Evolutionary conservation across 2,113 vertebrate genomes (phyloP), one percentile per base, ranked within the genome.

Genomic region (Xyliphius kryptos): DNA sequence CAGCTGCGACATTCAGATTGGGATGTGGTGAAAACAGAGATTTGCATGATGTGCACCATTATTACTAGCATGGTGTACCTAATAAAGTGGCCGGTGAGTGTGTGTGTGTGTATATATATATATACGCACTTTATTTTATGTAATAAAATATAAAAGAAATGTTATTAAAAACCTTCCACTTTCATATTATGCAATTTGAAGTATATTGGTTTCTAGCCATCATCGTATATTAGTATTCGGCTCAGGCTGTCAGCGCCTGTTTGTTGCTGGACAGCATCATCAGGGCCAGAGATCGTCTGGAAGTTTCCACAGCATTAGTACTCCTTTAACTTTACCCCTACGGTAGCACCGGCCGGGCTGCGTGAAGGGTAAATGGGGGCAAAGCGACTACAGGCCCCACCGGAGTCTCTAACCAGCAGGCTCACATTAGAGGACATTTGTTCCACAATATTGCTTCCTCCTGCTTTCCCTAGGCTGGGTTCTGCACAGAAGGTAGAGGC

Each of bases 401-500:
- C 70, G 81, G 84, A 83, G 86, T 77, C 79, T 77, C 67, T 74
- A 76, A 82, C 80, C 87, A 86, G 87, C 86, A 87, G 89, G 88
- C 85, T 87, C 82, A 86, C 84, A 88, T 88, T 90, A 89, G 86
- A 83, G 80, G 78, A 84, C 85, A 86, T 92, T 94, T 90, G 87
- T 89, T 92, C 82, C 83, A 82, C 85, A 76, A 66, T 82, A 87
- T 86, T 89, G 84, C 83, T 82, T 87, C 90, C 84, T 88, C 87
- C 89, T 91, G 88, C 81, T 90, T 86, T 86, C 84, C 81, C 83
- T 82, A 79, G 85, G 83, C 82, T 84, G 86, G 85, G 78, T 80
- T 88, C 82, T 73, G 86, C 89, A 89, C 91, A 94, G 92, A 94
- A 90, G 91, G 92, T 81, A 83, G 85, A 87, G 87, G 89, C 90